phyloP scores from a whole-genome alignment of 64 coral and sea anemone genomes.

The Montipora sp. region DNA sequence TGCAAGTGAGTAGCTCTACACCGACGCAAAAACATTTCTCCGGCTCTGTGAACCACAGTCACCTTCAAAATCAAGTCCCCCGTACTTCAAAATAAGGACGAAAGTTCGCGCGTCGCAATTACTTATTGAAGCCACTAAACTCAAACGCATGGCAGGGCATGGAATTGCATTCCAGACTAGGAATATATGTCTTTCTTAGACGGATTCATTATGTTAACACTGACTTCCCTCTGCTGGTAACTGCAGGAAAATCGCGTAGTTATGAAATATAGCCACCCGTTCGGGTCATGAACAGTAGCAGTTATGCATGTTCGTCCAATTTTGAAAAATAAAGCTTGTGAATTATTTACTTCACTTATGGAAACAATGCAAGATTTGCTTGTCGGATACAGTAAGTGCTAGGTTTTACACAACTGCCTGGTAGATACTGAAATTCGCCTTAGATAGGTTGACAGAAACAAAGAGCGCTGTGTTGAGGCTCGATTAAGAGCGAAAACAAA shows the following conservation, averaged over 20 bases:
- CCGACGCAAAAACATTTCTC: not conserved
- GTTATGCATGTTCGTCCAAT: constrained; percentile 45
- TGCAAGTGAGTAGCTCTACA: not conserved
- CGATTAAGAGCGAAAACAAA: constrained; percentile 55
- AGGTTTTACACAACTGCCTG: not conserved
- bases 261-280: constrained; percentile 47
- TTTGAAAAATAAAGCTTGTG: constrained; percentile 31
- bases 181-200: not conserved
- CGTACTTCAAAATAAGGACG: not conserved
- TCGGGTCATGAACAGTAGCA: constrained; percentile 28
- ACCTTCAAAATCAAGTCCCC: not conserved
- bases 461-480: not conserved
- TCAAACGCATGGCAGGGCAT: not conserved
- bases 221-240: not conserved
- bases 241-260: not conserved
- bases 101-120: not conserved
- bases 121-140: not conserved
- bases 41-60: not conserved
- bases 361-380: not conserved
- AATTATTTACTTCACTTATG: constrained; percentile 23
- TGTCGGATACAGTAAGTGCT: not conserved
- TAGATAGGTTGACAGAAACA: constrained; percentile 29
- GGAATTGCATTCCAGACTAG: not conserved
- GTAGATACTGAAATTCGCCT: not conserved
- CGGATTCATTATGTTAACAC: not conserved